A percentile compares a stretch with the other conserved stretches of the same genome.
These are phyloP conservation scores for Hipparchia semele DNA, from an alignment of 2,888 invertebrate genomes.

Conservation along the genomic window DNA sequence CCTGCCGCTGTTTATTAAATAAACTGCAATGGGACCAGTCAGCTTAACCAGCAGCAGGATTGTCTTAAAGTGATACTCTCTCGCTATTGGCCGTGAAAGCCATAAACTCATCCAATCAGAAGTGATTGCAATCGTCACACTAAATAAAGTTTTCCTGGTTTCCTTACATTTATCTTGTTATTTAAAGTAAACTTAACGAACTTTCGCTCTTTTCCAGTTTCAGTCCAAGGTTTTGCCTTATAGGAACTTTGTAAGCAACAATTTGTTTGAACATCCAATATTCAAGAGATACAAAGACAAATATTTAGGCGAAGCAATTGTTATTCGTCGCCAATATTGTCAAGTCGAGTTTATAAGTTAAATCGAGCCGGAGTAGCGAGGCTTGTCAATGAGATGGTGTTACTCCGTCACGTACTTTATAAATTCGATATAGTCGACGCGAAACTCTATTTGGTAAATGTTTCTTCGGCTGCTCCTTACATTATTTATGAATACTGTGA, in stretches of 20 bases:
- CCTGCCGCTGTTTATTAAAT: constrained; percentile 50
- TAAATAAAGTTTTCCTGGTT: no score
- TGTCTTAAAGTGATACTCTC: no score
- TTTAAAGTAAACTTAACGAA: no score
- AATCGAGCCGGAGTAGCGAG: constrained; percentile 38
- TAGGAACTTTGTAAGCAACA: neutral
- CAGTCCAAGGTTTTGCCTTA: neutral
- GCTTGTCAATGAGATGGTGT: constrained; percentile 40
- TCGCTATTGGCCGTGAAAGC: no score
- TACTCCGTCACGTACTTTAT: constrained; percentile 43
- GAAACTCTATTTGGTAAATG: constrained; percentile 33
- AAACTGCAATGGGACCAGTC: constrained; percentile 44
- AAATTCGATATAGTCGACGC: constrained; percentile 42
- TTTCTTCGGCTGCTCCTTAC: constrained; percentile 18
- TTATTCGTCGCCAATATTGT: constrained; percentile 39
- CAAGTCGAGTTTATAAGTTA: constrained; percentile 43
- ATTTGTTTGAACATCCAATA: constrained; percentile 11
- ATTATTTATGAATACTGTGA: constrained; percentile 18
- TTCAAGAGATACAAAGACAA: constrained; percentile 26
- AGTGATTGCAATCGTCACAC: no score
- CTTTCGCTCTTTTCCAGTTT: no score
- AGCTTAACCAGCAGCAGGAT: neutral
- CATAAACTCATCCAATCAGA: no score
- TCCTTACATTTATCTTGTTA: no score
- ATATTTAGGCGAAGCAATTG: constrained; percentile 36